Percentiles rank a stretch among this genome's conserved stretches.
These are phyloP conservation scores for Onychomys leucogaster DNA, from an alignment of 2,797 vertebrate species.

Conservation along the genomic window DNA sequence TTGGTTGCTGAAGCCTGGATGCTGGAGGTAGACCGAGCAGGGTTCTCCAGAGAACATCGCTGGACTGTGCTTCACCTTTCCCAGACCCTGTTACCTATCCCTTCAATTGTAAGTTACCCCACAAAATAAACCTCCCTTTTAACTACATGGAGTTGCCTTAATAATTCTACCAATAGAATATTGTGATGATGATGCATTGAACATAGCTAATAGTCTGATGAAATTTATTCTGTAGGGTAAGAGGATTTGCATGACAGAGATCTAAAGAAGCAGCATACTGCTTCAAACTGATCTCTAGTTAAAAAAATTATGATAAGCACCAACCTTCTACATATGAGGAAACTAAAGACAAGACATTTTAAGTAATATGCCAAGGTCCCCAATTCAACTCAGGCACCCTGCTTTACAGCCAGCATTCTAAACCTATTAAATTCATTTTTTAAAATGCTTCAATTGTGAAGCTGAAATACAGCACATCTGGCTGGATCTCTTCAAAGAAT, in stretches of 20 bases:
- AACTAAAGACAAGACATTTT: not conserved
- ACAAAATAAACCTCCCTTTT: too few species aligned
- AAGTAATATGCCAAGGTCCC: not conserved
- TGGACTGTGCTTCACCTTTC: too few species aligned
- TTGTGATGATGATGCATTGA: not conserved
- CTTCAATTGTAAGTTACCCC: too few species aligned
- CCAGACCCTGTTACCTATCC: too few species aligned
- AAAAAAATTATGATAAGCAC: too few species aligned
- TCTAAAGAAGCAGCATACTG: not conserved
- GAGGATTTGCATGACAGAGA: not conserved
- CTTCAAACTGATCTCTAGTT: not conserved
- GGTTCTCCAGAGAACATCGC: too few species aligned
- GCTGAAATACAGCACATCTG: not conserved
- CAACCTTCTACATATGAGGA: not conserved
- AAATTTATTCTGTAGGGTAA: not conserved
- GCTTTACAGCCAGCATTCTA: not conserved
- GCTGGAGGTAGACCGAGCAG: too few species aligned
- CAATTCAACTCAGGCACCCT: not conserved
- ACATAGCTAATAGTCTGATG: not conserved
- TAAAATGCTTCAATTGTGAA: not conserved
- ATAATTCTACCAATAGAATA: too few species aligned
- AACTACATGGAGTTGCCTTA: too few species aligned
- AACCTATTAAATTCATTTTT: not conserved
- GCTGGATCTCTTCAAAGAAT: conserved; percentile 12
- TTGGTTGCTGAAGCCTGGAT: too few species aligned